Conservation (phyloP, 2,797 vertebrate genomes). For the Cetoscarus ocellatus region DNA sequence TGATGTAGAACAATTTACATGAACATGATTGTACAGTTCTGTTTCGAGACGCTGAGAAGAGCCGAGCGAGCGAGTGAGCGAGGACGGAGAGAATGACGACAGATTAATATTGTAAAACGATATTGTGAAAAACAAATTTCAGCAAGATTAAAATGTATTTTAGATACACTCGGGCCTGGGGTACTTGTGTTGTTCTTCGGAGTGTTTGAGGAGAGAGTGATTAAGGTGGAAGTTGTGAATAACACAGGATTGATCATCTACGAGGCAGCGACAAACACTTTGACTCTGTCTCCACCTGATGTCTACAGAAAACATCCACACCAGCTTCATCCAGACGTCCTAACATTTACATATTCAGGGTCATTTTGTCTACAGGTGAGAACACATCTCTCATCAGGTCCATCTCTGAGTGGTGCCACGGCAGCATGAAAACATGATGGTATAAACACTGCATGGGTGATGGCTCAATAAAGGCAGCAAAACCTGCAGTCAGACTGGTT, state of each 20-base stretch:
- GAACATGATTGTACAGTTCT: conserved; percentile 90
- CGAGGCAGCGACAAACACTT: no score
- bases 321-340: conserved; percentile 19
- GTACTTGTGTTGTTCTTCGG: conserved; percentile 85
- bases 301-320: conserved; percentile 5
- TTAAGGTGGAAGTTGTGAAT: conserved; percentile 28
- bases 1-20: conserved; percentile 89
- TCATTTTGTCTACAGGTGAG: conserved; percentile 20
- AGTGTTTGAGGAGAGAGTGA: conserved; percentile 33
- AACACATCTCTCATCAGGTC: conserved; percentile 13
- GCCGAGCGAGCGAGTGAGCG: no score
- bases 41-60: conserved; percentile 77
- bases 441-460: conserved; percentile 52
- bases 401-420: no score
- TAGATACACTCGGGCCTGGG: conserved; percentile 91
- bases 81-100: conserved; percentile 67
- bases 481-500: conserved; percentile 66
- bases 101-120: conserved; percentile 79
- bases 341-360: conserved; percentile 14
- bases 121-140: conserved; percentile 91
- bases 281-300: no score
- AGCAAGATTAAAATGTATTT: conserved; percentile 96
- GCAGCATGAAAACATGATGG: conserved; percentile 44
- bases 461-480: conserved; percentile 66
- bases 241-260: no score